Evolutionary conservation across 2,888 invertebrate species (phyloP), one percentile per base, ranked within the genome.

Genomic region (Caenorhabditis drosophilae): DNA sequence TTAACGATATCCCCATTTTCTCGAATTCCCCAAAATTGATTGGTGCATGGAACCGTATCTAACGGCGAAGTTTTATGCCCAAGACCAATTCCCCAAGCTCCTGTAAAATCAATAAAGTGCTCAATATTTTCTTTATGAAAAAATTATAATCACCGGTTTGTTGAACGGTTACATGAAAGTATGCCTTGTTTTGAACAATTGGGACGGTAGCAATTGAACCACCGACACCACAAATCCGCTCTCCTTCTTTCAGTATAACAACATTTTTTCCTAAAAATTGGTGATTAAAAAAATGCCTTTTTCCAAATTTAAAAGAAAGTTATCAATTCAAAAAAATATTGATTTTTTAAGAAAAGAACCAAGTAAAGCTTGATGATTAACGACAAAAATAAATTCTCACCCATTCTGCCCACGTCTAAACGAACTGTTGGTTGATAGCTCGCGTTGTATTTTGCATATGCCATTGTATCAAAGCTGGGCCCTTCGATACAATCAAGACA

Each of bases 121-220:
- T 16, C 6, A 3, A 6, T 23, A 7, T 35, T 23, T n/a, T 23
- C 4, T 40, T 7, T 18, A 18, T 18, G 4, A 9, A 42, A 23
- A 20, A 42, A 23, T 4, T 25, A 15, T 42, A 45, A 75, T 47
- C 70, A 80, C 96, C 96, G 67, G 91, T 90, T 84, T 97, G 96
- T 85, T 97, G 96, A 55, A 98, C 87, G 87, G 97, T 97, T 6
- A 96, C 91, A 87, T 98, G 97, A 85, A 96, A 98, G 85, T 96
- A 98, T 2, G 95, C 91, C 86, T 98, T 98, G 81, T 94, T 93
- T 86, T 98, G 95, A 12, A 92, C 91, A 46, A 98, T 88, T 0
- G 97, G 96, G 7, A 93, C 93, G 83, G 92, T 95, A 12, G 93
- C 92, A 11, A 75, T 86, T 0, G 93, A 93, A 60, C 92, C 96